Base-by-base conservation (phyloP, 2,888 invertebrate genomes). In the Trissolcus japonicus region DNA sequence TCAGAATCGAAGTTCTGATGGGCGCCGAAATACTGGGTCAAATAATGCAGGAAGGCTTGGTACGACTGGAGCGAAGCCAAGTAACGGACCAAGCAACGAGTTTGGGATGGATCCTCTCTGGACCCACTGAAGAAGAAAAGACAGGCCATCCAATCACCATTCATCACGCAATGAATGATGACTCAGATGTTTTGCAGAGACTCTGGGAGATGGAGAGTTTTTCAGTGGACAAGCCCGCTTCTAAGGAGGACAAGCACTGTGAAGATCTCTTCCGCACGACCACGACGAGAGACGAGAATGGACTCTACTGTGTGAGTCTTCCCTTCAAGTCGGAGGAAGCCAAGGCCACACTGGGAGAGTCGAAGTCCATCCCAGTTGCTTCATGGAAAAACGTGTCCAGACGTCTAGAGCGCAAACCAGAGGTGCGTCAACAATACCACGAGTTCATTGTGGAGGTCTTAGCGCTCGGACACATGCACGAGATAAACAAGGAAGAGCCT, bases 101-200 rank as follows among this genome's bases (percentile, higher is more conserved):
- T 2, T 19, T 62, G 0, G 51, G 51, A 4, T 62, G 62, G 62
- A 19, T 62, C 0, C 19, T 62, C 2, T 53, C 51, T 4, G 51
- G 62, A 4, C 40, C 62, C 0, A 21, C 13, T 2, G 11, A 29
- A 1, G 14, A 19, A 53, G 1, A n/a, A n/a, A n/a, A n/a, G n/a
- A n/a, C 53, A 19, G 1, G 9, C 7, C n/a, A 19, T 1, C 1
- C n/a, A 7, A 2, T 1, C 2, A 13, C 35, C 6, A 35, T n/a
- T 1, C 35, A 56, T 41, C 17, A 2, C 1, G 4, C 21, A 19
- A 4, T 25, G 25, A 25, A 25, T 25, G 3, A 25, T n/a, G 6
- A 2, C 0, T 9, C 17, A 14, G 19, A 6, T 17, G 41, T 25
- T 7, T 4, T 50, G 16, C 50, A 48, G n/a, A 11, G 14, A n/a